Base-by-base conservation (phyloP, 2,797 vertebrate genomes). In the Ataeniobius toweri region DNA sequence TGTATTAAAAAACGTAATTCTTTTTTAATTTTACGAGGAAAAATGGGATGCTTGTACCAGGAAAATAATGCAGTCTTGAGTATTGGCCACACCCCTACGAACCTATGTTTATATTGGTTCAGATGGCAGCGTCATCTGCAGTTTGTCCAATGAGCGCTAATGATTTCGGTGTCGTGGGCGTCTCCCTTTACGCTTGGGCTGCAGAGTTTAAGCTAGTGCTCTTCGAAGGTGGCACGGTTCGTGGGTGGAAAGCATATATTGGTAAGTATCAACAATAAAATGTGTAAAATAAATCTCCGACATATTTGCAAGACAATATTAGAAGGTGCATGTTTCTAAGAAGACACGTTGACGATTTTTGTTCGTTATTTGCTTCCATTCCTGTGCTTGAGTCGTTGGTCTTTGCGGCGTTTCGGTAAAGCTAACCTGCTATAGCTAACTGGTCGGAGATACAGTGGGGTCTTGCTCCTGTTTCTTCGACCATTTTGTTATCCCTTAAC, bases 401-500 rank as follows among this genome's bases (percentile, higher is more conserved):
- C 1, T 69, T 55, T 26, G 56, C 59, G 73, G 83, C 91, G 88
- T 84, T 89, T 78, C n/a, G 39, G 76, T 73, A 80, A 85, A 75
- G 87, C 88, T 93, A 90, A 76, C 68, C 2, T 51, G 88, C 85
- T 88, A 79, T n/a, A 22, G 87, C 86, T 91, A 89, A 74, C 76
- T 67, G 41, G 67, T 55, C 73, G 74, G 63, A 28, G 71, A 39
- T 76, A 86, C 75, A 81, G 36, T 83, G 83, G 85, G 89, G 84
- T 90, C 84, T 83, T 83, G 75, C 53, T 83, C 63, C 71, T 3
- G 59, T 83, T 71, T 84, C 73, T 78, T 88, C 89, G 81, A 87
- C 89, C 90, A 91, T 91, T 93, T 94, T 91, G 84, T 28, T 76
- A 74, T 67, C 74, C 63, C 73, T 67, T 44, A 55, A 53, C 31